Percentiles rank a stretch among this genome's conserved stretches.
Evolutionary conservation across 2,888 invertebrate species (phyloP).

Genomic region (Pandemis cinnamomeana): DNA sequence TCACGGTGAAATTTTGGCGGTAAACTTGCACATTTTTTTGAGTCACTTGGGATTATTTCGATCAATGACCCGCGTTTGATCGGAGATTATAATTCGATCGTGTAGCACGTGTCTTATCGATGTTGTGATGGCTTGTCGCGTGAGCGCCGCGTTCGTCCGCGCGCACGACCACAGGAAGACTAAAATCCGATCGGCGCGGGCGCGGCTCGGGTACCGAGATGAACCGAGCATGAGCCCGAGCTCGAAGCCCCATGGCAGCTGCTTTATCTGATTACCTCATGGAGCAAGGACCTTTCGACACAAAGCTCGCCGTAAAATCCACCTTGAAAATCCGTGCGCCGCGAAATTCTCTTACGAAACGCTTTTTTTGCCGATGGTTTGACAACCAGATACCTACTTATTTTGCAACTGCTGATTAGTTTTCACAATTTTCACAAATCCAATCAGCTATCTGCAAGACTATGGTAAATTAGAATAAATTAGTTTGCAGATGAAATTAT

Average conservation of each 20-base stretch:
- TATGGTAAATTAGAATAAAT: neutral
- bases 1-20: slow-evolving; percentile 9
- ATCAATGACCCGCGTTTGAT: slow-evolving; percentile 50
- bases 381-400: slow-evolving; percentile 28
- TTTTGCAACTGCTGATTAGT: slow-evolving; percentile 46
- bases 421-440: slow-evolving; percentile 43
- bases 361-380: slow-evolving; percentile 34
- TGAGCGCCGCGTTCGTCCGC: slow-evolving; percentile 66
- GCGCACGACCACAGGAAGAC: slow-evolving; percentile 74
- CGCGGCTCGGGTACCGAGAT: slow-evolving; percentile 61
- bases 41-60: slow-evolving; percentile 42
- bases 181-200: slow-evolving; percentile 54
- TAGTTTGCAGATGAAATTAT: neutral
- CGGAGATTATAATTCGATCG: slow-evolving; percentile 45
- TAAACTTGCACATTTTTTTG: slow-evolving; percentile 25
- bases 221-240: slow-evolving; percentile 55
- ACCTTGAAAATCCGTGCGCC: slow-evolving; percentile 75
- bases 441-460: slow-evolving; percentile 17
- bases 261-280: slow-evolving; percentile 80
- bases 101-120: slow-evolving; percentile 48
- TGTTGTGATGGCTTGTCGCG: slow-evolving; percentile 48
- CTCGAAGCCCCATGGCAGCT: slow-evolving; percentile 68
- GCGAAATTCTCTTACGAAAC: slow-evolving; percentile 65
- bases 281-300: slow-evolving; percentile 82
- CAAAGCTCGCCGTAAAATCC: slow-evolving; percentile 77